Evolutionary conservation across 1,140 invertebrate genomes (phyloP).

Genomic region (Drosophila orosa): DNA sequence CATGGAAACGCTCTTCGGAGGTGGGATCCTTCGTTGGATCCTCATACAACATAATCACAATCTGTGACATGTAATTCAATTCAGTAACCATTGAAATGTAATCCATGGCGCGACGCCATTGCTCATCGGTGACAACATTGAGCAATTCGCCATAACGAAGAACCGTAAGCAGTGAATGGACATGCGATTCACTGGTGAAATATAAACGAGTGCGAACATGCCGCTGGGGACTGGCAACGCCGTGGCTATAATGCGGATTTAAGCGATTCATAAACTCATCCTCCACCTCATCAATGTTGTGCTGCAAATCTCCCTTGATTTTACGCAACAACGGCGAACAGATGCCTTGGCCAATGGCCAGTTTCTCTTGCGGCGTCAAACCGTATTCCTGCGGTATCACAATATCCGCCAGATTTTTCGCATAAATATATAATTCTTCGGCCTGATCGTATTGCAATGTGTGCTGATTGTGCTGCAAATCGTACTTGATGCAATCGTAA

Average conservation of each 20-base stretch:
- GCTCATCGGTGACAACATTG: constrained; percentile 96
- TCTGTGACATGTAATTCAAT: constrained; percentile 99
- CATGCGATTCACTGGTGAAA: constrained; percentile 99
- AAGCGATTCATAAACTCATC: constrained; percentile 97
- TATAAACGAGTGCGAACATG: constrained; percentile 98
- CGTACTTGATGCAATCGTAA: constrained; percentile 99
- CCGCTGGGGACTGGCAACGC: constrained; percentile 98
- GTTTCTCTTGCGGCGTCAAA: constrained; percentile 96
- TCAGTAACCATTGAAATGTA: constrained; percentile 99
- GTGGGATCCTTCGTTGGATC: constrained; percentile 97
- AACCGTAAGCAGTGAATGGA: constrained; percentile 98
- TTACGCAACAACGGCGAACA: constrained; percentile 98
- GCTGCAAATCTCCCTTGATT: constrained; percentile 96
- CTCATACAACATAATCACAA: constrained; percentile 99
- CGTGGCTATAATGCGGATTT: constrained; percentile 98
- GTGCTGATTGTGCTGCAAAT: constrained; percentile 98
- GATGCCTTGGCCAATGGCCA: constrained; percentile 98
- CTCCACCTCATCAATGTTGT: constrained; percentile 94
- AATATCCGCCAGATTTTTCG: constrained; percentile 98
- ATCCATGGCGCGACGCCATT: constrained; percentile 99
- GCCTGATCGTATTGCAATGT: constrained; percentile 96
- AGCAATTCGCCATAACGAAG: constrained; percentile 96
- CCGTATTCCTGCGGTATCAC: constrained; percentile 99
- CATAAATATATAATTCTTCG: constrained; percentile 97
- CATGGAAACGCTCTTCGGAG: constrained; percentile 96